Conservation (phyloP, 2,888 invertebrate species). For the Gymnocheta viridis region DNA sequence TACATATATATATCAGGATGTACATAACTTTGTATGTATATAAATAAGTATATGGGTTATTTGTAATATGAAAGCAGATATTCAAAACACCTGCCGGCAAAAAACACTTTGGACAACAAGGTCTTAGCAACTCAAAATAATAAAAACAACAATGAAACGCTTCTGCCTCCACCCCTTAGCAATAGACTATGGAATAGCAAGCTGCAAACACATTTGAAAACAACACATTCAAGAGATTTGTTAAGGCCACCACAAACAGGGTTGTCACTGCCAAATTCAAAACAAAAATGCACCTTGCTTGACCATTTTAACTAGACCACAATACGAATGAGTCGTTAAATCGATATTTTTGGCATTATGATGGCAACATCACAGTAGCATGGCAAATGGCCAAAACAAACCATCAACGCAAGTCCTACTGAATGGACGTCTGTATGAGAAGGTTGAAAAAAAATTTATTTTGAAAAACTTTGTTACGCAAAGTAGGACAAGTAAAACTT, state of each 20-base stretch:
- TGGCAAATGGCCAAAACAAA: slow-evolving; percentile 64
- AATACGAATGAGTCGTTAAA: slow-evolving; percentile 28
- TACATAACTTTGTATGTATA: background rate
- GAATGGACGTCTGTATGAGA: slow-evolving; percentile 42
- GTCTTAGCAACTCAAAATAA: slow-evolving; percentile 59
- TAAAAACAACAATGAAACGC: slow-evolving; percentile 25
- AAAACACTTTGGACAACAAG: background rate
- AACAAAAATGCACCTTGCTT: slow-evolving; percentile 65
- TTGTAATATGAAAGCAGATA: too few relatives aligned
- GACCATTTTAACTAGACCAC: slow-evolving; percentile 44
- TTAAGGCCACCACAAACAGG: slow-evolving; percentile 22
- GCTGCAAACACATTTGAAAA: background rate
- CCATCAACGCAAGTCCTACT: slow-evolving; percentile 61
- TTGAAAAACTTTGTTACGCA: slow-evolving; percentile 7
- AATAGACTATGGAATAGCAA: slow-evolving; percentile 1
- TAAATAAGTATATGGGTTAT: background rate
- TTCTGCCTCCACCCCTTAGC: slow-evolving; percentile 15
- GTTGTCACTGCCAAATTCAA: slow-evolving; percentile 21
- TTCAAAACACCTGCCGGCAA: slow-evolving; percentile 59
- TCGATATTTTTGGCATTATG: slow-evolving; percentile 53
- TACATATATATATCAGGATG: background rate
- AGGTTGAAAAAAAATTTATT: background rate
- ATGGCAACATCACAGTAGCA: slow-evolving; percentile 48
- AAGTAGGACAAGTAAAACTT: slow-evolving; percentile 62
- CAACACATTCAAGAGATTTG: background rate